These are phyloP conservation scores for Rafetus swinhoei DNA, from an alignment of 2,113 vertebrate species.

Conservation along the genomic window DNA sequence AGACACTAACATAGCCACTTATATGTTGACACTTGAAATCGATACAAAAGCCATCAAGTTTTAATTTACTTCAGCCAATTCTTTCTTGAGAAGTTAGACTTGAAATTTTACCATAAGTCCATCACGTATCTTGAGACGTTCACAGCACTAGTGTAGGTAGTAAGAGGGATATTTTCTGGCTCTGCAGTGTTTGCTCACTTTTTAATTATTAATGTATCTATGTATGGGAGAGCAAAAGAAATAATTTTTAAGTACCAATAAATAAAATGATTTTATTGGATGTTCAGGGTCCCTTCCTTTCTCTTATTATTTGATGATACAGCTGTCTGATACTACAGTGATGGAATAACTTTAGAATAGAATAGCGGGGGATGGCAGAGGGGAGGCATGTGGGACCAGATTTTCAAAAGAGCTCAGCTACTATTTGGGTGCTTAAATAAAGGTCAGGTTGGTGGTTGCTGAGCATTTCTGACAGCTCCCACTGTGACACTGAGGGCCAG, in stretches of 20 bases:
- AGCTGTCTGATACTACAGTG: not conserved
- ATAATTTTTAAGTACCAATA: not conserved
- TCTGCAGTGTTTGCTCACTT: not conserved
- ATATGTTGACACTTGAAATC: constrained; percentile 26
- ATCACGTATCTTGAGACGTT: not conserved
- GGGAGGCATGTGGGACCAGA: not conserved
- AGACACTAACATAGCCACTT: not conserved
- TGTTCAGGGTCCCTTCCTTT: not conserved
- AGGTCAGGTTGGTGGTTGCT: not conserved
- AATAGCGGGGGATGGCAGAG: not conserved
- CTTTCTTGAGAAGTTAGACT: not conserved
- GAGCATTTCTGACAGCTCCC: not conserved
- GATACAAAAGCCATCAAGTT: constrained; percentile 35
- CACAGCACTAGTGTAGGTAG: not conserved
- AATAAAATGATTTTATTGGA: not conserved
- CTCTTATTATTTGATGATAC: not conserved
- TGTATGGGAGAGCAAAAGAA: not conserved
- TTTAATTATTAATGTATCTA: constrained; percentile 21
- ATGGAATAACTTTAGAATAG: not conserved
- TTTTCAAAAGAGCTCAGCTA: constrained; percentile 13
- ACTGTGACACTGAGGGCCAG: not conserved
- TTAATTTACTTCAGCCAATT: not conserved
- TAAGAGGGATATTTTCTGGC: not conserved
- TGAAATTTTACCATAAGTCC: not conserved
- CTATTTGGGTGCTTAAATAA: not conserved